Percentiles rank a stretch among this genome's conserved stretches.
Evolutionary conservation across 2,797 vertebrate genomes (phyloP).

Genomic region (Danionella dracula): DNA sequence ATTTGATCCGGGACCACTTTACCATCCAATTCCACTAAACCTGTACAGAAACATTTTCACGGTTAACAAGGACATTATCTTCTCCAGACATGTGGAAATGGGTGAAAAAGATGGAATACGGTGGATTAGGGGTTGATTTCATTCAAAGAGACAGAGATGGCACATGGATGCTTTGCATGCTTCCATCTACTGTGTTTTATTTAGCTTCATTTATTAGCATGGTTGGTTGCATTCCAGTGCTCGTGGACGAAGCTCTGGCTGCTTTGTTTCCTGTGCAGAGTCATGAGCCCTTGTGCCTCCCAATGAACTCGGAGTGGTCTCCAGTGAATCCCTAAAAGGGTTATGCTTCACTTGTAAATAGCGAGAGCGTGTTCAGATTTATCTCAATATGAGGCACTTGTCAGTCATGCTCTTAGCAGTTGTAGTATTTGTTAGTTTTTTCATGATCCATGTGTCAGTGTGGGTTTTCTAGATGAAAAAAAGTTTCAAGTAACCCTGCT

Average conservation of each 20-base stretch:
- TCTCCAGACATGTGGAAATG: conserved; percentile 53
- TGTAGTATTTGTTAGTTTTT: conserved; percentile 51
- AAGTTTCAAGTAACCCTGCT: conserved; percentile 34
- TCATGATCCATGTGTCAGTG: conserved; percentile 55
- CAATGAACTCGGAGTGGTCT: conserved; percentile 26
- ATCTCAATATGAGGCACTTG: conserved; percentile 34
- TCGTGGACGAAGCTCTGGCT: conserved; percentile 35
- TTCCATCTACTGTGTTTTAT: conserved; percentile 57
- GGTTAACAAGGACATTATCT: conserved; percentile 34
- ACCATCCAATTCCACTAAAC: conserved; percentile 58
- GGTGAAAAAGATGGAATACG: conserved; percentile 49
- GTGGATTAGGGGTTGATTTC: conserved; percentile 18
- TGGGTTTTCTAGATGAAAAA: conserved; percentile 59
- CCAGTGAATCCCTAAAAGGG: conserved; percentile 35
- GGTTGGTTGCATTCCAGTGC: conserved; percentile 55
- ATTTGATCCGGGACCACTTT: conserved; percentile 57
- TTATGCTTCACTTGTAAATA: conserved; percentile 68
- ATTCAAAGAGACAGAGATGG: conserved; percentile 55
- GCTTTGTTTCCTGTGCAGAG: conserved; percentile 34
- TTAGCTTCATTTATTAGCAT: conserved; percentile 55
- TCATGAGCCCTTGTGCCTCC: conserved; percentile 19
- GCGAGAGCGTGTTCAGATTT: conserved; percentile 44
- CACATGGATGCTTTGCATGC: conserved; percentile 58
- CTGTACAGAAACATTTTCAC: conserved; percentile 29
- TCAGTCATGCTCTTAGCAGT: conserved; percentile 49